Base-by-base conservation (phyloP, 1,140 invertebrate genomes). In the Drosophila nasuta region DNA sequence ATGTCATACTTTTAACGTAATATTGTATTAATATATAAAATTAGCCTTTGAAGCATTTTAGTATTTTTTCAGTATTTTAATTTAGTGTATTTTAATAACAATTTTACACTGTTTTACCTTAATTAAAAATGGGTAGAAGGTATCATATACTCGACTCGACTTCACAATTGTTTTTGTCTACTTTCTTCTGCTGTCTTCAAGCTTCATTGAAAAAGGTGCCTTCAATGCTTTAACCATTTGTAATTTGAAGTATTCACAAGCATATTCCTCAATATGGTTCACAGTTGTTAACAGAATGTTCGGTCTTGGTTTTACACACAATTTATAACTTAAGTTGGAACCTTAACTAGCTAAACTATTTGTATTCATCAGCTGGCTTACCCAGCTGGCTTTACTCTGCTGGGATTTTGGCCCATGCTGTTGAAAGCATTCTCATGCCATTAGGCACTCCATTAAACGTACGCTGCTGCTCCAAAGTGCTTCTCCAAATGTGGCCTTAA, bases 381-480 rank as follows among this genome's bases (percentile, higher is more conserved):
- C 43, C 57, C 25, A 25, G n/a, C 20, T 28, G 33, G 8, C 33
- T 33, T 1, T 35, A 30, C 11, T 51, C 25, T 35, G 30, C 30
- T 28, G 30, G 13, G 38, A 72, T 41, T 73, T 59, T 56, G 28
- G 25, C 10, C 20, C 69, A 66, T 66, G 49, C 43, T 66, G 54
- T 59, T 52, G n/a, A 8, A 11, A 20, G 25, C 52, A 66, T 52
- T 64, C 25, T 58, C 69, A 51, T 25, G 52, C 69, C 45, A 72
- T 72, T 68, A 60, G 64, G 33, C 69, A 73, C 56, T 73, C 54
- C 70, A 73, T 68, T 68, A 73, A 73, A 60, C 64, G 64, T 60
- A 54, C 56, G 70, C 64, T 30, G 64, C 35, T 66, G 62, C n/a
- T 41, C 28, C 17, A 57, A 63, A 70, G 72, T 70, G 72, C 45